Base-by-base conservation (phyloP, 2,797 vertebrate species). In the Urophycis tenuis region DNA sequence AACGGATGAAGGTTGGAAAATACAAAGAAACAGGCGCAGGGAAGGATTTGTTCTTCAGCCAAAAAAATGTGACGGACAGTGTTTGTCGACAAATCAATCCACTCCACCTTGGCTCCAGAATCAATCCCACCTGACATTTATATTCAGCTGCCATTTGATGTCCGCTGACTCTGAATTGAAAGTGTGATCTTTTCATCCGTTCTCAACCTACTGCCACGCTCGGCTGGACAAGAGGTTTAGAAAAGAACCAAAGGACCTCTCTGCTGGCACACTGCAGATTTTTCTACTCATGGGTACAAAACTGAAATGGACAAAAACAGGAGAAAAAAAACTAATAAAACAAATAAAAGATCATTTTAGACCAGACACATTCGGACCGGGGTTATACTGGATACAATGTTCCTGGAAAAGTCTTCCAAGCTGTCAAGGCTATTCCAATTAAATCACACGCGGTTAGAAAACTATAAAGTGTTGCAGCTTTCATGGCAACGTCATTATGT, bases 121-220 rank as follows among this genome's bases (percentile, higher is more conserved):
- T 90, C 85, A 70, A 22, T 79, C n/a, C 32, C 49, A 39, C 17
- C 14, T 87, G 85, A 82, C 80, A 84, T 78, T 86, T 85, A 75
- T 81, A 60, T 49, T 49, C 45, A 49, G 45, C 17, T 49, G 12
- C 45, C 45, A 17, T 49, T 49, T 19, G 45, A 49, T 49, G 17
- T 60, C 53, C 22, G 22, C 53, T 10, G 53, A 22, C 53, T 60
- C 53, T 60, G 53, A n/a, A 60, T 84, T 74, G 80, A 82, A 80
- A 53, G 41, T 39, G 36, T 86, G 78, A 75, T 80, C 60, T 80
- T 80, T 83, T 73, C 76, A 74, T 14, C 67, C 11, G 10, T 3
- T 8, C 69, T 3, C 67, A 31, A 29, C 11, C 67, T 5, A 25
- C 53, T 17, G 22, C 53, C 53, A 25, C 53, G 53, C 53, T 60